Evolutionary conservation across 2,888 invertebrate genomes (phyloP).

Genomic region (Cantharis lateralis): DNA sequence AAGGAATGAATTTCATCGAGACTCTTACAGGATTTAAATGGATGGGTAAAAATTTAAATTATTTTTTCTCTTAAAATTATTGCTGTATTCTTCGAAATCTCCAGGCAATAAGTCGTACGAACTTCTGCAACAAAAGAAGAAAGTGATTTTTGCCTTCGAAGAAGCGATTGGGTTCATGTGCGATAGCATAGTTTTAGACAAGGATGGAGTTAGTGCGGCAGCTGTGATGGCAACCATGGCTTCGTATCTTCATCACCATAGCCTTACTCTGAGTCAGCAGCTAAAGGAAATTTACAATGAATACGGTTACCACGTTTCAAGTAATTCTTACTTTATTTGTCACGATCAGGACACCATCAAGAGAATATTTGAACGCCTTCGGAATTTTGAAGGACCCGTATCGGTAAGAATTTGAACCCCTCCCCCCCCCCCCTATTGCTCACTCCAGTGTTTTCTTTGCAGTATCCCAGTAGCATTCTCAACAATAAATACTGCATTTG

Average conservation of each 20-base stretch:
- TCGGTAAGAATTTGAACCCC: conserved; percentile 62
- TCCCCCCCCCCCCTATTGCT: too few species aligned
- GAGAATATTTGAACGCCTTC: conserved; percentile 79
- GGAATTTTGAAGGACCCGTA: conserved; percentile 70
- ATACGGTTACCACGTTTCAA: conserved; percentile 89
- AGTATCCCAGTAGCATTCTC: conserved; percentile 74
- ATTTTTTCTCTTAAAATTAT: too few species aligned
- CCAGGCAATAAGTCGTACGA: conserved; percentile 78
- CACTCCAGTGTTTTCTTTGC: conserved; percentile 41
- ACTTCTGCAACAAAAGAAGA: conserved; percentile 70
- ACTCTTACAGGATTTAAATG: conserved; percentile 99
- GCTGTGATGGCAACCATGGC: conserved; percentile 78
- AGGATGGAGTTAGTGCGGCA: conserved; percentile 94
- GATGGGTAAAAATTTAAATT: conserved; percentile 77
- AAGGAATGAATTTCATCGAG: conserved; percentile 80
- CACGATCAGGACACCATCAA: conserved; percentile 71
- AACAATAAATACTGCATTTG: conserved; percentile 67
- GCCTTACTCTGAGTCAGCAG: conserved; percentile 64
- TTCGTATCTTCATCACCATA: conserved; percentile 67
- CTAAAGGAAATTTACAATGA: conserved; percentile 76
- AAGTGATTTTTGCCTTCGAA: conserved; percentile 92
- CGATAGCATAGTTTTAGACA: conserved; percentile 85
- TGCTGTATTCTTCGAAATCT: too few species aligned
- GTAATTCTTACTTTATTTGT: conserved; percentile 90
- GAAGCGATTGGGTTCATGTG: conserved; percentile 99